A percentile compares a stretch with the other conserved stretches of the same genome.
phyloP scores from a whole-genome alignment of 2,888 invertebrate species.

The Phaonia tiefii region DNA sequence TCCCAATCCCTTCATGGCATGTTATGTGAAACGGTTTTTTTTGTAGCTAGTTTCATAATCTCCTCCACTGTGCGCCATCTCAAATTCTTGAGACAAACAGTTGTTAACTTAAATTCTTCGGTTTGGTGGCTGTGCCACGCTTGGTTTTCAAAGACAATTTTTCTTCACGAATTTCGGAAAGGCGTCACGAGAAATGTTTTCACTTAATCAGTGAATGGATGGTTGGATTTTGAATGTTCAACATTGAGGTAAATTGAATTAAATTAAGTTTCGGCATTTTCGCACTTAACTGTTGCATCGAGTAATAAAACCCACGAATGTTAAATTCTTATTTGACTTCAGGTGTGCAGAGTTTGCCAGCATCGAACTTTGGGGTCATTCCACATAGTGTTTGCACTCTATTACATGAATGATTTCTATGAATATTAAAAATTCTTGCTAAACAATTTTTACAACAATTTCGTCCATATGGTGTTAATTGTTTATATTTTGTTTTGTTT shows the following conservation, averaged over 20 bases:
- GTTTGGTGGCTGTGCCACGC: background rate
- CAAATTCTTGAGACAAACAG: no score
- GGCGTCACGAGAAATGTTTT: background rate
- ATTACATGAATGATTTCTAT: slow-evolving; percentile 5
- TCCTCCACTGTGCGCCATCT: no score
- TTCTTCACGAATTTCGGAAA: background rate
- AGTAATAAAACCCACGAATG: no score
- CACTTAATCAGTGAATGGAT: background rate
- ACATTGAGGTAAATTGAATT: background rate
- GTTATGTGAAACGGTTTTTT: no score
- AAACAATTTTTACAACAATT: no score
- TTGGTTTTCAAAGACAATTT: background rate
- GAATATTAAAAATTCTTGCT: background rate
- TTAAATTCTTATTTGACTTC: no score
- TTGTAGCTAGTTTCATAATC: no score
- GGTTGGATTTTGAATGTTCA: no score
- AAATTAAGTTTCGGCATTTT: background rate
- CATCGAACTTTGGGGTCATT: background rate
- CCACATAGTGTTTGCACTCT: background rate
- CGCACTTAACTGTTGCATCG: no score
- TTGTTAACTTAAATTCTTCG: no score
- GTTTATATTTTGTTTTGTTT: background rate
- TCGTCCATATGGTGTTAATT: background rate
- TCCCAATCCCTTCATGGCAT: no score
- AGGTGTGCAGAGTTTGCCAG: background rate